Percentiles rank a stretch among this genome's conserved stretches.
phyloP scores from a whole-genome alignment of 2,113 vertebrate species.

The Antigone vipio region DNA sequence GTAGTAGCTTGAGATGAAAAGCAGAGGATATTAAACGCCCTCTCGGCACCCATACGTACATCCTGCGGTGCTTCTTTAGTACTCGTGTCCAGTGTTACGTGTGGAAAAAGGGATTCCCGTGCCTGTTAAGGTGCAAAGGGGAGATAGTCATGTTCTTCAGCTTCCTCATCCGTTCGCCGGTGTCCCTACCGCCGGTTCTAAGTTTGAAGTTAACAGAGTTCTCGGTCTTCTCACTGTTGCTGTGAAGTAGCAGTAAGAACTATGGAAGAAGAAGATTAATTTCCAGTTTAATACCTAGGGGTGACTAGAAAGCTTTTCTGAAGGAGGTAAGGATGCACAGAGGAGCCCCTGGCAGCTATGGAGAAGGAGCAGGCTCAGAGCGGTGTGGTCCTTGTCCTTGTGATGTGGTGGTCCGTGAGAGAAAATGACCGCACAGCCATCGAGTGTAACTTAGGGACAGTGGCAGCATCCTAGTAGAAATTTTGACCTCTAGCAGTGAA shows the following conservation, averaged over 20 bases:
- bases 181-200: too few species aligned
- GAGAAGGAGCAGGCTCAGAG: background rate
- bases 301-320: background rate
- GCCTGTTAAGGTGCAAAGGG: background rate
- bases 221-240: background rate
- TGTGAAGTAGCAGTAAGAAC: background rate
- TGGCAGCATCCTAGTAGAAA: background rate
- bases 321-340: background rate
- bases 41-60: fast-evolving
- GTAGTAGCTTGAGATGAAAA: background rate
- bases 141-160: background rate
- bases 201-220: background rate
- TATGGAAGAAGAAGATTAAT: background rate
- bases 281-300: background rate
- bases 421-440: fast-evolving
- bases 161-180: background rate
- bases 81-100: fast-evolving
- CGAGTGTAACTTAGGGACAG: too few species aligned
- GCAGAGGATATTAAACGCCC: background rate
- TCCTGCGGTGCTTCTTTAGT: background rate
- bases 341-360: background rate
- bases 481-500: too few species aligned
- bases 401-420: too few species aligned
- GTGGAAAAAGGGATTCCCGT: fast-evolving
- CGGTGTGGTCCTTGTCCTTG: background rate